Evolutionary conservation across 2,888 invertebrate genomes (phyloP), one percentile per base, ranked within the genome.

Genomic region (Patella caerulea): DNA sequence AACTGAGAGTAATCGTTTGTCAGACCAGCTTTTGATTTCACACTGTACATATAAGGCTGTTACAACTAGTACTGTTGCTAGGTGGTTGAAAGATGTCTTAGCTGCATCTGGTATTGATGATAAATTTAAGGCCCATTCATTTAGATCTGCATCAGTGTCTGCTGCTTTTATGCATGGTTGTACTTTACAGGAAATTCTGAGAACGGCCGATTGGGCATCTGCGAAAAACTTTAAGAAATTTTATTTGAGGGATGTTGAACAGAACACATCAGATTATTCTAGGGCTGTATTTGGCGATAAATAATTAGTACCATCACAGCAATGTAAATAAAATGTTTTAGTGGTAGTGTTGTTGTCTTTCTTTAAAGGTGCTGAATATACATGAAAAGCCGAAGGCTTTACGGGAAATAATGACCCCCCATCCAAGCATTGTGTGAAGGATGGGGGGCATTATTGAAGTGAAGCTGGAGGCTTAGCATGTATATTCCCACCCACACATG

Each of bases 41-140:
- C 24, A 19, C 24, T 19, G 14, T 14, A 19, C 65, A 19, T 65
- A 11, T 14, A 19, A 11, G 15, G 19, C 19, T 11, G 65, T 65
- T 3, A 19, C 19, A 19, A 65, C 65, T 14, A 14, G 14, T 19
- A 65, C 65, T 14, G 15, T 65, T 14, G 65, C 65, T 65, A n/a
- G 65, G 12, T 65, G 65, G 65, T 19, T 65, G 19, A 71, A 53
- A 14, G 45, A 71, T 12, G 45, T 52, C 76, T 54, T 74, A 77
- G 15, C 9, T 15, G 11, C 11, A 12, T 52, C 74, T 65, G 78
- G 76, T 55, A 78, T 76, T 34, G 71, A 80, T 76, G 53, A 29
- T 19, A 11, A 5, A 45, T 76, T 78, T 54, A 72, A 71, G 56
- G 76, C 80, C 5, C 80, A 78, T 65, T 78, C 78, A 11, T 77